These are phyloP conservation scores for Bilobella aurantiaca DNA, from an alignment of 1,140 invertebrate genomes.

Conservation along the genomic window DNA sequence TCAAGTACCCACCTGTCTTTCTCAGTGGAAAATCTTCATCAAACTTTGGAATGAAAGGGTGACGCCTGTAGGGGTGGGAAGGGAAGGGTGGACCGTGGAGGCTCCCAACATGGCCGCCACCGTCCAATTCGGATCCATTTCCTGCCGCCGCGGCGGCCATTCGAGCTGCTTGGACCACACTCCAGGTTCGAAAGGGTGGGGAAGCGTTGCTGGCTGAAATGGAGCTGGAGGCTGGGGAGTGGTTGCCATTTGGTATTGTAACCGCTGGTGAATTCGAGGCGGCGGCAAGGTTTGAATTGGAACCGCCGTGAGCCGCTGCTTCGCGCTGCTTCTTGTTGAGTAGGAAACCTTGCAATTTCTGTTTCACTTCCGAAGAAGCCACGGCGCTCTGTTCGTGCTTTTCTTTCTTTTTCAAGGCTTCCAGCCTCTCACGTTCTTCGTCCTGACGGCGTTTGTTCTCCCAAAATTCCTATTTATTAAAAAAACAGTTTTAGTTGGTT, in stretches of 20 bases:
- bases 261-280: constrained; percentile 30
- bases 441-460: constrained; percentile 62
- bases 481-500: not conserved
- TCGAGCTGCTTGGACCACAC: constrained; percentile 37
- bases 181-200: constrained; percentile 69
- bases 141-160: constrained; percentile 8
- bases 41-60: constrained; percentile 52
- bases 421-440: constrained; percentile 59
- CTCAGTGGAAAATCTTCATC: constrained; percentile 81
- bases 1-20: constrained; percentile 74
- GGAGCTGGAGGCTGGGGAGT: constrained; percentile 52
- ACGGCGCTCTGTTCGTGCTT: constrained; percentile 89
- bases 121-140: constrained; percentile 12
- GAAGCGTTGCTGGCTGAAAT: constrained; percentile 41
- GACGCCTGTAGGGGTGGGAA: constrained; percentile 40
- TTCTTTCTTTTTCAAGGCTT: constrained; percentile 77
- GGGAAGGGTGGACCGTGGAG: constrained; percentile 20
- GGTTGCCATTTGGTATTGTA: constrained; percentile 3
- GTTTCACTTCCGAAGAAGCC: constrained; percentile 89
- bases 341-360: constrained; percentile 81
- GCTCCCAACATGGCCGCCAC: constrained; percentile 1
- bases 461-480: constrained; percentile 57
- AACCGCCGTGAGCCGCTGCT: constrained; percentile 44
- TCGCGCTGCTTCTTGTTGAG: constrained; percentile 79
- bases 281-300: constrained; percentile 41